Evolutionary conservation across 2,888 invertebrate species (phyloP).

Genomic region (Lepidocyrtinus sp.): DNA sequence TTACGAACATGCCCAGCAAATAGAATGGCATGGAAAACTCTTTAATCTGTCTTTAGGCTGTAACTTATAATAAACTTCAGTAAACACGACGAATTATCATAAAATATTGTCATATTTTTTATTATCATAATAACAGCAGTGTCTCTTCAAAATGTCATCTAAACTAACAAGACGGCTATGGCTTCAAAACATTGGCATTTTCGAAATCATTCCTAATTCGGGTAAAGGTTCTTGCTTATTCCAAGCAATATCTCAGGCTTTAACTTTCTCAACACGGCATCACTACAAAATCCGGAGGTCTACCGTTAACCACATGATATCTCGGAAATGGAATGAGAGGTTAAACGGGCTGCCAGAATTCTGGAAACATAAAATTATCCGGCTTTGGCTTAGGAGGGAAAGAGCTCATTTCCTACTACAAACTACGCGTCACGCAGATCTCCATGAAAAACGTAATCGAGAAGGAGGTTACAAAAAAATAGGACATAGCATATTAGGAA

Average conservation of each 20-base stretch:
- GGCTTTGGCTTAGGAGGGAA: conserved; percentile 32
- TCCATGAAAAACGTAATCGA: no score
- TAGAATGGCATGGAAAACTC: conserved; percentile 24
- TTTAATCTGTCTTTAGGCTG: neutral
- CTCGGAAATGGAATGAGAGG: conserved; percentile 22
- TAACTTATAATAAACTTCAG: neutral
- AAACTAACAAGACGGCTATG: conserved; percentile 27
- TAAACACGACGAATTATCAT: conserved; percentile 27
- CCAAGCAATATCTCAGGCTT: conserved; percentile 58
- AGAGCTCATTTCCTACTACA: conserved; percentile 1
- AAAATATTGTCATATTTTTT: no score
- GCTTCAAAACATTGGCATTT: conserved; percentile 54
- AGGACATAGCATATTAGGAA: no score
- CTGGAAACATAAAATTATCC: conserved; percentile 48
- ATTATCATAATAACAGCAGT: no score
- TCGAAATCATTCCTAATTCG: conserved; percentile 54
- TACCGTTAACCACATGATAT: conserved; percentile 43
- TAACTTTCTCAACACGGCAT: conserved; percentile 31
- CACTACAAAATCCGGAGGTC: conserved; percentile 42
- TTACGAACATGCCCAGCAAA: conserved; percentile 19
- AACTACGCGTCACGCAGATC: no score
- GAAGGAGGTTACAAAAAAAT: no score
- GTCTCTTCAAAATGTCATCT: neutral
- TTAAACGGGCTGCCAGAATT: conserved; percentile 33
- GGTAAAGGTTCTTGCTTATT: conserved; percentile 62